Evolutionary conservation across 2,888 invertebrate species (phyloP).

Genomic region (Agrilus mali): DNA sequence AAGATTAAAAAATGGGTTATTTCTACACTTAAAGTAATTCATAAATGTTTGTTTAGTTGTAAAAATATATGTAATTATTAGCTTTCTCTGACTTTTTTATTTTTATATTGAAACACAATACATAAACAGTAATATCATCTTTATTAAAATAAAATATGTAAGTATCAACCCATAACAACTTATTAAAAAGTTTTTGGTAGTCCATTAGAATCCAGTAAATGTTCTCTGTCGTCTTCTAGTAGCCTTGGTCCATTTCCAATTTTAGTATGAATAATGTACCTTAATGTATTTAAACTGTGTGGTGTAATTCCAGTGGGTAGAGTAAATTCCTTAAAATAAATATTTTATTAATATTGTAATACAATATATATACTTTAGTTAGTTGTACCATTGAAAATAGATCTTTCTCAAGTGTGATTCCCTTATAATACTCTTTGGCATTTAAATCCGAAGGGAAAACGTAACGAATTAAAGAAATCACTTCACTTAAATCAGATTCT

Average conservation of each 20-base stretch:
- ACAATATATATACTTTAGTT: too few species aligned
- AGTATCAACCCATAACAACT: background rate
- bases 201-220: conserved; percentile 40
- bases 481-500: conserved; percentile 57
- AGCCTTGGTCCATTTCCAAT: conserved; percentile 68
- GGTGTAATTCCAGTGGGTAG: conserved; percentile 6
- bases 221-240: conserved; percentile 31
- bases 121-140: too few species aligned
- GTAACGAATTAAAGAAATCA: conserved; percentile 54
- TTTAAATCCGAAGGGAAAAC: conserved; percentile 52
- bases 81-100: too few species aligned
- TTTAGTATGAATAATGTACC: conserved; percentile 69
- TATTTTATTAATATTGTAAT: conserved; percentile 1
- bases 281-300: conserved; percentile 5
- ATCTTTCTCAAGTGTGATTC: conserved; percentile 33
- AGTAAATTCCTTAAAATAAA: conserved; percentile 16
- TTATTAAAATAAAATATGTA: too few species aligned
- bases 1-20: too few species aligned
- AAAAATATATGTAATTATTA: too few species aligned
- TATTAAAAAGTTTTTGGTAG: conserved; percentile 27
- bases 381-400: conserved; percentile 12
- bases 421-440: conserved; percentile 41
- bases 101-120: too few species aligned
- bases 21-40: too few species aligned
- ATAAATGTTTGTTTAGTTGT: too few species aligned